Conservation (phyloP, 2,113 vertebrate genomes). For the Cryptomyrus ogoouensis region DNA sequence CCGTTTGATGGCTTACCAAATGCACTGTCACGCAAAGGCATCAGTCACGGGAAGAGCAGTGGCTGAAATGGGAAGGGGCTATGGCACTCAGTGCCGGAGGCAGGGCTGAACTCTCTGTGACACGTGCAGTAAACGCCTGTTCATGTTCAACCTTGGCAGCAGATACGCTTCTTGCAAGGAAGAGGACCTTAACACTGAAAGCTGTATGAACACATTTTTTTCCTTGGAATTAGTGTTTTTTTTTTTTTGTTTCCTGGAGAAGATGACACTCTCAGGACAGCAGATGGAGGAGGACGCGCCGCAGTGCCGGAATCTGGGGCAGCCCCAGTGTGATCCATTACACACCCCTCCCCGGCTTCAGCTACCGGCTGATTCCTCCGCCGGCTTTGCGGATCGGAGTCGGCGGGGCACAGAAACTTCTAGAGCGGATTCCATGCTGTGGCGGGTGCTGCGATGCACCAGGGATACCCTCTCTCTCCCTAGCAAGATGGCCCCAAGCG, state of each 20-base stretch:
- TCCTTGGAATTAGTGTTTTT: not conserved
- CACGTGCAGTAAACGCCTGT: not conserved
- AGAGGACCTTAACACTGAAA: not conserved
- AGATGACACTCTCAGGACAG: not conserved
- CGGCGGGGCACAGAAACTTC: not conserved
- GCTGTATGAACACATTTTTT: not conserved
- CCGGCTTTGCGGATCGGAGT: not conserved
- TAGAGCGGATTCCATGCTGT: not conserved
- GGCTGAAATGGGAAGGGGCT: not conserved
- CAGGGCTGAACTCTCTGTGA: not conserved
- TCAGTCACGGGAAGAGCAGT: not conserved
- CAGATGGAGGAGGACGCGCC: not conserved
- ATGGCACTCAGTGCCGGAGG: not conserved
- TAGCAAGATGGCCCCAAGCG: not conserved
- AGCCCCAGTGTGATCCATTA: not conserved
- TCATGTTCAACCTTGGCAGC: not conserved
- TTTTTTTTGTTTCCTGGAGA: not conserved
- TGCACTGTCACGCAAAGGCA: not conserved
- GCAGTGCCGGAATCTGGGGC: not conserved
- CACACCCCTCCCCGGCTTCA: not conserved
- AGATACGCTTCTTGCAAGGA: not conserved
- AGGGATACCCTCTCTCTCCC: not conserved
- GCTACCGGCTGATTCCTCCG: not conserved
- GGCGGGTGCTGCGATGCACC: not conserved
- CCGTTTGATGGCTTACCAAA: slow-evolving; percentile 4